Conservation (phyloP, 2,797 vertebrate species). For the Dromococcyx pavoninus region DNA sequence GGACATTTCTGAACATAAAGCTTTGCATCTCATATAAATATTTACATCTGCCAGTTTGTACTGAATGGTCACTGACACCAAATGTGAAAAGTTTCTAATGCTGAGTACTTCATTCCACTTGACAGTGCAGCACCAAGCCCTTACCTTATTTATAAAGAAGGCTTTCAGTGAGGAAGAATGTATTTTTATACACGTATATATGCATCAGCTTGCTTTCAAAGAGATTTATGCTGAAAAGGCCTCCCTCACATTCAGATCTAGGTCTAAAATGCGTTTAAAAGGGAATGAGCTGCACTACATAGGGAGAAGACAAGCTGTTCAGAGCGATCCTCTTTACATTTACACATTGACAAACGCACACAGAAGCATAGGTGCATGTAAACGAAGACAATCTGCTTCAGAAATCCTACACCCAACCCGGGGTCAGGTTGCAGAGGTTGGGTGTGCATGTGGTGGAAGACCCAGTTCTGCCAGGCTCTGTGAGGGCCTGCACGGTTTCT, state of each 20-base stretch:
- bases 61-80: neutral
- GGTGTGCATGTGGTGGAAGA: neutral
- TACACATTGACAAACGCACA: constrained; percentile 14
- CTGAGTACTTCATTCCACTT: constrained; percentile 10
- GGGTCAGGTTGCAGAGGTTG: neutral
- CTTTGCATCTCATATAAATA: constrained; percentile 31
- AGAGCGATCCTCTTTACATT: constrained; percentile 3
- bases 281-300: neutral
- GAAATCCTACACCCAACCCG: constrained; percentile 8
- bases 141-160: constrained; percentile 11
- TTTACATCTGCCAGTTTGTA: constrained; percentile 42
- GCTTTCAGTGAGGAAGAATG: constrained; percentile 29
- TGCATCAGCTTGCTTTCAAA: constrained; percentile 30
- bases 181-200: neutral
- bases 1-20: constrained; percentile 13
- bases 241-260: constrained; percentile 33
- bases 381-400: constrained; percentile 24
- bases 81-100: neutral
- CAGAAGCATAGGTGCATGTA: neutral
- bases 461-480: neutral
- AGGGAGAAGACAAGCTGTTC: constrained; percentile 25
- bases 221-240: constrained; percentile 32
- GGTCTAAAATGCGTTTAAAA: constrained; percentile 33
- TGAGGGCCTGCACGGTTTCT: neutral
- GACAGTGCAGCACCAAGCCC: constrained; percentile 23